Percentiles rank a stretch among this genome's conserved stretches.
Evolutionary conservation across 2,113 vertebrate species (phyloP).

Genomic region (Tyrannus savana): DNA sequence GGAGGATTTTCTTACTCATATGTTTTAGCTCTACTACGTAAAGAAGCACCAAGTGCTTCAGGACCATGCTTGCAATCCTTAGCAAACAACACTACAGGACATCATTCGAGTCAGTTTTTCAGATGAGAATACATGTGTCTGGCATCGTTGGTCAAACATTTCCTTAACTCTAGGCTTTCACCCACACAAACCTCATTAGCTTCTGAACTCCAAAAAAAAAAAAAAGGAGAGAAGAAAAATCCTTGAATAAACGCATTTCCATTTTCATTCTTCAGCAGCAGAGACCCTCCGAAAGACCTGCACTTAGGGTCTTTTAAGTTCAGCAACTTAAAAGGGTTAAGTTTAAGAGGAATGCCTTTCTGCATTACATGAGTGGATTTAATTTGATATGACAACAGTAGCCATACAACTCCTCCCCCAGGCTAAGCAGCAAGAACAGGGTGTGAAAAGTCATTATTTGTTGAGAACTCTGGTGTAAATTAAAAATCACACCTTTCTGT

Average conservation of each 20-base stretch:
- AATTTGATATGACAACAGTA: slow-evolving; percentile 72
- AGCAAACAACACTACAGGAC: not conserved
- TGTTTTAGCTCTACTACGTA: not conserved
- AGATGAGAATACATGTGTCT: rapidly evolving
- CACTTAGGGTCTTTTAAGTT: not conserved
- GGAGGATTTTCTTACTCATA: not conserved
- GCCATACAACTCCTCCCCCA: slow-evolving; percentile 66
- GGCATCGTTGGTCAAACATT: not conserved
- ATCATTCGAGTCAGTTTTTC: not conserved
- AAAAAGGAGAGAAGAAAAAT: too few relatives aligned
- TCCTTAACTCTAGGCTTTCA: not conserved
- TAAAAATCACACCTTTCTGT: slow-evolving; percentile 81
- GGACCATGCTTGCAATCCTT: not conserved
- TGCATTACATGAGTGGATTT: slow-evolving; percentile 57
- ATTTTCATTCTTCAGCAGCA: not conserved
- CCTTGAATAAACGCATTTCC: not conserved
- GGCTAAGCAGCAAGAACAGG: slow-evolving; percentile 64
- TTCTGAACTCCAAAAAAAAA: not conserved
- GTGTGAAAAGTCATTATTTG: slow-evolving; percentile 84
- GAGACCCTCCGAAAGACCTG: not conserved
- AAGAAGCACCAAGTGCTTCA: not conserved
- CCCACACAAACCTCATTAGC: not conserved
- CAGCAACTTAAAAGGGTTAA: slow-evolving; percentile 70
- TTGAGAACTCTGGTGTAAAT: slow-evolving; percentile 76
- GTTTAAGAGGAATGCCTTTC: slow-evolving; percentile 27